Base-by-base conservation (phyloP, 2,113 vertebrate genomes). In the Oryzias woworae region DNA sequence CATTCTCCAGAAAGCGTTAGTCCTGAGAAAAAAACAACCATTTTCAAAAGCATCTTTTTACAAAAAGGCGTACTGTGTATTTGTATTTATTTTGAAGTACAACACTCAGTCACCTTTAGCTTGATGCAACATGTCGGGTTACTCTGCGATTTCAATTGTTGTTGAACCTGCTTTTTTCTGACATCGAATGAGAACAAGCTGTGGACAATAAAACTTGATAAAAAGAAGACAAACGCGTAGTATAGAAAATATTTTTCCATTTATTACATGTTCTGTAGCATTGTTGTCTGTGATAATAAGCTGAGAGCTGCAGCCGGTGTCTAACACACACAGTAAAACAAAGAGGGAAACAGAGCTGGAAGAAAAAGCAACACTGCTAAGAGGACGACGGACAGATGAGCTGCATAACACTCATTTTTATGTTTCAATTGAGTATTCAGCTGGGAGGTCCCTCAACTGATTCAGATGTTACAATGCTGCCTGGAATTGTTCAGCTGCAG, bases 231-330 rank as follows among this genome's bases (percentile, higher is more conserved):
- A 54, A 12, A 61, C 22, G n/a, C 52, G 52, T 46, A 0, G 0
- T 60, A 28, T 78, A 57, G 74, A 86, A 85, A 81, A 83, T 68
- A 76, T 46, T 59, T 64, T 51, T 60, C 42, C 47, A 41, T 86
- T 86, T 85, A 86, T 86, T 88, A 70, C 15, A 76, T 72, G 41
- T 75, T 57, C 61, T 22, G 62, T 55, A 62, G 62, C 66, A 51
- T 74, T 17, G 70, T 28, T 58, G 42, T 43, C 26, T 58, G 62
- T 79, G 66, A 62, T 54, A 66, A 51, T 66, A 73, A 78, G 57
- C 62, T 65, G 51, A 73, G 43, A 58, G 45, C 61, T 74, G 62
- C 31, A 56, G 64, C 62, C 24, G 23, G 26, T 60, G 46, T 31
- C 56, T 71, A 23, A 58, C n/a, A 36, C n/a, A 36, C 23, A 66